Base-by-base conservation (phyloP, 30 jellyfish, hydroid and myxozoan genomes). In the Sanderia malayensis region DNA sequence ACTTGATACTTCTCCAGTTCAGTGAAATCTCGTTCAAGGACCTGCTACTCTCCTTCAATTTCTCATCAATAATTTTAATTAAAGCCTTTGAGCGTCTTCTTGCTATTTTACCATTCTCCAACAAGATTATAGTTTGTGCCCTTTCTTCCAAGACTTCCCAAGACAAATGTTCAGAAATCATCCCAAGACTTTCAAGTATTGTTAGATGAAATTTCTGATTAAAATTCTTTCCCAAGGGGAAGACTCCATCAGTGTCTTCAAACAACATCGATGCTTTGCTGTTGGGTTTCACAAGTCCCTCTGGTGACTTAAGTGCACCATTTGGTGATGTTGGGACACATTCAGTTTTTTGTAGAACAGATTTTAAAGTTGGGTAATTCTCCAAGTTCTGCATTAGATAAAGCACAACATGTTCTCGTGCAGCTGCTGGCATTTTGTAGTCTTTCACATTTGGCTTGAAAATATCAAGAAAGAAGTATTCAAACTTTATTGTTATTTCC, bases 231-330 rank as follows among this genome's bases (percentile, higher is more conserved):
- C 61, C 34, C 2, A 28, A 9, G 7, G 89, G 85, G 58, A 86
- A 86, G 26, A 86, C 96, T 45, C 79, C 89, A 19, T 86, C 96
- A 30, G 47, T 32, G 1, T 26, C 44, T 34, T 30, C 71, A 70
- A 11, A 85, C 19, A 85, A 78, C 31, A 7, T 58, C 2, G 92
- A 79, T 3, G 70, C 96, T 47, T 77, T 85, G 80, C 96, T 76
- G 2, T 30, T 25, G 0, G 74, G 82, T 60, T 18, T 46, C 15
- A 81, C 81, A 19, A 81, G 76, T 23, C 65, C 70, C 4, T 52
- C 1, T 9, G 87, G 95, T 20, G 26, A 18, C 22, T 26, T 64
- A 55, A 83, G 31, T 33, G 32, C 21, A 13, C 89, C 82, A 45
- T 29, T 15, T n/a, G 89, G 89, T 22, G 21, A 18, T 11, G 89